Base-by-base conservation (phyloP, 2,888 invertebrate species). In the Diadegma fenestrale region DNA sequence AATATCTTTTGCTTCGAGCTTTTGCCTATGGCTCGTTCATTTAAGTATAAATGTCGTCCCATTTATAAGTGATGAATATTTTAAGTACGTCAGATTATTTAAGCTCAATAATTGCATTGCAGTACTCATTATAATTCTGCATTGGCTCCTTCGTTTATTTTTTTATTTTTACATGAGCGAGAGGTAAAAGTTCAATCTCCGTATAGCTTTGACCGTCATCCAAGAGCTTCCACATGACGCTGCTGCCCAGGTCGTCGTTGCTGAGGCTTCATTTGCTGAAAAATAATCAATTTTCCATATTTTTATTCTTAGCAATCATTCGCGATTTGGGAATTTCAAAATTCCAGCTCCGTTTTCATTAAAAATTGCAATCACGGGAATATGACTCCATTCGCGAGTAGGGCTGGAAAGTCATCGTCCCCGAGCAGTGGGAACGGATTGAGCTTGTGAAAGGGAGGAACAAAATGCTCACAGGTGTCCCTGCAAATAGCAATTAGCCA, bases 341-440 rank as follows among this genome's bases (percentile, higher is more conserved):
- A 37, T 0, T 37, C 37, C 0, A 37, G 37, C 72, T 37, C 61
- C 48, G 63, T 22, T 33, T 48, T 45, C 51, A 2, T 76, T 80
- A 58, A 58, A 48, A 43, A 77, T 61, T 63, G 75, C 22, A 48
- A 77, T 80, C 80, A 78, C 82, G 87, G 71, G 87, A 88, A 45
- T 45, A 90, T 89, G 88, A 90, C 89, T 90, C 90, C 88, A 89
- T 91, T 89, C 89, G 90, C 82, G 87, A 86, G 85, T 86, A 87
- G 88, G 87, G 88, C 33, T 37, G 58, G 19, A 58, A 4, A 75
- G 75, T 68, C 73, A 37, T 66, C 58, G 37, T 64, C 69, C 30
- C 69, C 30, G 68, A 63, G 37, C 37, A 37, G 33, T 68, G 54
- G 45, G 80, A 66, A 61, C 69, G 79, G 41, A 71, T 79, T 37